Base-by-base conservation (phyloP, 2,113 vertebrate species). In the Xenotilapia leptura region DNA sequence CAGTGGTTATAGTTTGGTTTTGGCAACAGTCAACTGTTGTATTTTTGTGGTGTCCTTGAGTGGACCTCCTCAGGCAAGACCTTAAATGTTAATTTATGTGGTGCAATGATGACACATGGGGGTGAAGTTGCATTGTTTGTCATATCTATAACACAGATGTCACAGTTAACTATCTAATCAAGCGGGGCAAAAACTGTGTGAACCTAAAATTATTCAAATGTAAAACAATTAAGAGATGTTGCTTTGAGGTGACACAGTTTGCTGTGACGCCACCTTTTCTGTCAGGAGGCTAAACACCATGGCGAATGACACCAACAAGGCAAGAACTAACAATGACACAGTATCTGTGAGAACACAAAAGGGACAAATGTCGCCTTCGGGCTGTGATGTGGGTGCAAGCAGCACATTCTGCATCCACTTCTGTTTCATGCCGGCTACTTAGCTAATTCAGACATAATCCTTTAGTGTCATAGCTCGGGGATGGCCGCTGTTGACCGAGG, bases 311-410 rank as follows among this genome's bases (percentile, higher is more conserved):
- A 45, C 77, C 80, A 56, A 11, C 19, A 81, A 88, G 79, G 56
- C 80, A 82, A 4, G 83, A 82, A 90, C 89, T 83, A 89, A 49
- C n/a, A 77, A 82, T 70, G 87, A 82, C 17, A 81, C 83, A 28
- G 81, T 33, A 47, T 31, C 54, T 49, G 87, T 28, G 80, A 85
- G 89, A 87, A 86, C 85, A 86, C 87, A 83, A 83, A 87, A 4
- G 83, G 80, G 83, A 89, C 80, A 53, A 83, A 31, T 65, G 80
- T 84, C 38, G n/a, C 83, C 87, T 87, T 55, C 73, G 14, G 84
- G 86, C 84, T 7, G 3, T 6, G 40, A 88, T 9, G 23, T 3
- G 31, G 79, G 83, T 86, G 73, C 83, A 75, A 84, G 80, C 82
- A n/a, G 88, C 81, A 56, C 88, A 55, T 84, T 86, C 15, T 8